Evolutionary conservation across 2,888 invertebrate species (phyloP).

Genomic region (Andricus curvator): DNA sequence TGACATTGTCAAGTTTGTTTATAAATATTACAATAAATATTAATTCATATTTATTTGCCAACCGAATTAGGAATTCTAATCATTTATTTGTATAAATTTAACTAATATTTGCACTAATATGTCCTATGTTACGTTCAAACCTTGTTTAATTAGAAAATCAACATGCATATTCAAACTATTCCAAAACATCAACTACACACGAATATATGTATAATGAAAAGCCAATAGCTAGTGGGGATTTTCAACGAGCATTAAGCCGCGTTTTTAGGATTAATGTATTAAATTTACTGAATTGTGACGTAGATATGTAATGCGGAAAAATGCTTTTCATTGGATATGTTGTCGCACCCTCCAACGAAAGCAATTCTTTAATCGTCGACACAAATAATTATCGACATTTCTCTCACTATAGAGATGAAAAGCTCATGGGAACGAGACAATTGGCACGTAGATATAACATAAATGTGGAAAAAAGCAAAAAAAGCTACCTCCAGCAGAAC

Average conservation of each 20-base stretch:
- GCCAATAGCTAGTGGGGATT: neutral
- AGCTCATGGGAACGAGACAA: neutral
- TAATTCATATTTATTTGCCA: too few relatives aligned
- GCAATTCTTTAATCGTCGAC: neutral
- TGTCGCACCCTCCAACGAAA: neutral
- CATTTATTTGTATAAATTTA: too few relatives aligned
- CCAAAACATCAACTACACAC: too few relatives aligned
- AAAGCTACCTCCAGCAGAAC: neutral
- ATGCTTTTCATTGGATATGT: conserved; percentile 21
- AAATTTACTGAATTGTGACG: conserved; percentile 16
- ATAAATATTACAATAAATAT: too few relatives aligned
- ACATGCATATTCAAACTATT: too few relatives aligned
- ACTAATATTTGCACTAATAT: too few relatives aligned
- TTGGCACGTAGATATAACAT: neutral
- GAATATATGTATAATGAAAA: neutral
- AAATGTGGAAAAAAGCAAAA: neutral
- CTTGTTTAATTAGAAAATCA: too few relatives aligned
- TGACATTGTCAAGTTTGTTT: too few relatives aligned
- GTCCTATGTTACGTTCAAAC: too few relatives aligned
- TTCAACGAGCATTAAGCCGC: neutral
- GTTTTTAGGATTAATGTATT: conserved; percentile 15
- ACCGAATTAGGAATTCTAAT: too few relatives aligned
- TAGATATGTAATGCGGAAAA: neutral
- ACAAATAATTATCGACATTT: conserved; percentile 11
- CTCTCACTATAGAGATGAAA: neutral